phyloP scores from a whole-genome alignment of 2,797 vertebrate genomes.

The Sebastes glaucus region DNA sequence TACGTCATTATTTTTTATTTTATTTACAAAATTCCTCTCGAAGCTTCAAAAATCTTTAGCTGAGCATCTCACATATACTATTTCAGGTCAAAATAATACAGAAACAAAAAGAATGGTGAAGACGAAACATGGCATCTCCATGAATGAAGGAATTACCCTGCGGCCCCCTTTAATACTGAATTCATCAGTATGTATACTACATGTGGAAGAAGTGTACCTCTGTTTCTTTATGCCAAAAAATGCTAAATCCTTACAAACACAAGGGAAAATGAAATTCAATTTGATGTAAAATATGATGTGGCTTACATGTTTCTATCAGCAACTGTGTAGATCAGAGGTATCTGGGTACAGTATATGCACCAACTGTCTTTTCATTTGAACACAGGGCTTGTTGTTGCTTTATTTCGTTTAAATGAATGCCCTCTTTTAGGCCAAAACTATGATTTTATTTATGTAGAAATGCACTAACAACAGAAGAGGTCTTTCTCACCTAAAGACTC shows the following conservation, averaged over 20 bases:
- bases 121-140: accelerated
- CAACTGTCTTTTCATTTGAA: neutral
- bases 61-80: neutral
- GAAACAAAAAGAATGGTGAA: neutral
- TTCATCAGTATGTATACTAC: neutral
- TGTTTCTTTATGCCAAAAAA: neutral
- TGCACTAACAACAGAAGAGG: neutral
- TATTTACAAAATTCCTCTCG: neutral
- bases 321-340: neutral
- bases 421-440: neutral
- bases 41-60: neutral
- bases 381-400: neutral
- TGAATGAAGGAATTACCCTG: neutral
- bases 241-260: neutral
- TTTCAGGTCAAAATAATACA: neutral
- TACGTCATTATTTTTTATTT: neutral
- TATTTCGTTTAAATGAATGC: neutral
- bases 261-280: neutral
- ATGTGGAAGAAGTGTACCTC: neutral
- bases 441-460: neutral
- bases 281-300: neutral
- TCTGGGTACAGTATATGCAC: neutral
- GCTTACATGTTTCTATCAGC: neutral
- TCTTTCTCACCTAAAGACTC: conserved; percentile 93
- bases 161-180: neutral